Evolutionary conservation across 2,888 invertebrate species (phyloP).

Genomic region (Trachelus troglodyta): DNA sequence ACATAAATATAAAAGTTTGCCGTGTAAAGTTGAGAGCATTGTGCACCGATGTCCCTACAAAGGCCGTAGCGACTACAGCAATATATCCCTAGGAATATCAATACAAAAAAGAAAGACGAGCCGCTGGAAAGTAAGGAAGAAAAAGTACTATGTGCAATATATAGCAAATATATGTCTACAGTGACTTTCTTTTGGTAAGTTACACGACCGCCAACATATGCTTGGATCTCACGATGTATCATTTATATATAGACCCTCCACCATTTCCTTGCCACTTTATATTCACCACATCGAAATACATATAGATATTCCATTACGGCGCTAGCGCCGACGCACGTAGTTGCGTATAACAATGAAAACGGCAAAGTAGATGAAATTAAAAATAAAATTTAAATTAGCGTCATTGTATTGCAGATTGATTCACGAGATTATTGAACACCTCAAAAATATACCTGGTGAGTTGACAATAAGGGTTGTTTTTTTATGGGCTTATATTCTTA

Average conservation of each 20-base stretch:
- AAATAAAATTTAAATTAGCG: neutral
- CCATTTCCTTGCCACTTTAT: slow-evolving; percentile 2
- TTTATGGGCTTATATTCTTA: neutral
- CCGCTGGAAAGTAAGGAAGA: neutral
- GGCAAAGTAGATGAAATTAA: neutral
- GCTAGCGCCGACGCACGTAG: no score
- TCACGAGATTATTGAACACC: neutral
- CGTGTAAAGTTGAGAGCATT: neutral
- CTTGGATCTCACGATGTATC: neutral
- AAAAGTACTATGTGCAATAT: neutral
- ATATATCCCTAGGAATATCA: neutral
- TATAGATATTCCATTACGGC: neutral
- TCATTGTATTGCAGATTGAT: neutral
- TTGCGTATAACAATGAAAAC: neutral
- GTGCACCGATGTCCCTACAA: neutral
- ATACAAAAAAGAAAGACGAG: neutral
- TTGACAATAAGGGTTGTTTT: neutral
- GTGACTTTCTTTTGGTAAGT: neutral
- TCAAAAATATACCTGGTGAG: neutral
- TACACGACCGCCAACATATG: neutral
- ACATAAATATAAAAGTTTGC: neutral
- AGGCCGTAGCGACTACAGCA: neutral
- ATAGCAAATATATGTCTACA: neutral
- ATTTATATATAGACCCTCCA: neutral
- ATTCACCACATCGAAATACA: neutral